These are phyloP conservation scores for Leptinotarsa haldemani DNA, from an alignment of 2,888 invertebrate species.

Conservation along the genomic window DNA sequence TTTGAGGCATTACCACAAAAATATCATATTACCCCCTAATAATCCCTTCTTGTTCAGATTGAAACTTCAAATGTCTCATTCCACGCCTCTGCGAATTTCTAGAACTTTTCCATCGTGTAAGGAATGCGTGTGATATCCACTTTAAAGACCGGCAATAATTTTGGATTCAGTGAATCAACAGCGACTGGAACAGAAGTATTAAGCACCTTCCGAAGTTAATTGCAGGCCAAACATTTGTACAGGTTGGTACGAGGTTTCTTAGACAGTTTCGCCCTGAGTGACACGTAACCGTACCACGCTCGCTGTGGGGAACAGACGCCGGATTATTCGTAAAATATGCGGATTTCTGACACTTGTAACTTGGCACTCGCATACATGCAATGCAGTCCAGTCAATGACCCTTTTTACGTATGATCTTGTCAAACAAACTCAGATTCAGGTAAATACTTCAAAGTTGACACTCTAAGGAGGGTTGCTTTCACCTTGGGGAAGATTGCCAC, in stretches of 20 bases:
- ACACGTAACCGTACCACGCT: conserved; percentile 50
- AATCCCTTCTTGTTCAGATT: not conserved
- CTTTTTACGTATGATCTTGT: too few relatives aligned
- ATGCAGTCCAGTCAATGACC: conserved; percentile 46
- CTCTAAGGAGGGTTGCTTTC: too few relatives aligned
- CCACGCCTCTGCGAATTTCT: conserved; percentile 28
- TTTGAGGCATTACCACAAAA: too few relatives aligned
- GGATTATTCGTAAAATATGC: conserved; percentile 60
- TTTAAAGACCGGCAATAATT: conserved; percentile 40
- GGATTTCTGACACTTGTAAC: conserved; percentile 60
- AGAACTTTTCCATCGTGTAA: conserved; percentile 37
- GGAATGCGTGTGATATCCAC: conserved; percentile 45
- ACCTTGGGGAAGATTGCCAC: too few relatives aligned
- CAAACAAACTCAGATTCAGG: too few relatives aligned
- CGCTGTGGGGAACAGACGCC: conserved; percentile 36
- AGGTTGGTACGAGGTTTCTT: conserved; percentile 59
- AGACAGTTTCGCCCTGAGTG: conserved; percentile 56
- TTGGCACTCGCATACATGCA: conserved; percentile 57
- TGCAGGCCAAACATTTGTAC: conserved; percentile 57
- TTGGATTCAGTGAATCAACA: conserved; percentile 48
- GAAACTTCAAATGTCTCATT: not conserved
- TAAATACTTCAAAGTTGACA: too few relatives aligned
- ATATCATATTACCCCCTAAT: too few relatives aligned
- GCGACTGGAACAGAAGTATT: conserved; percentile 53
- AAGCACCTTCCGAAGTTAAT: conserved; percentile 56